phyloP scores from a whole-genome alignment of 30 jellyfish, hydroid and myxozoan genomes.

The Haliclystus octoradiatus region DNA sequence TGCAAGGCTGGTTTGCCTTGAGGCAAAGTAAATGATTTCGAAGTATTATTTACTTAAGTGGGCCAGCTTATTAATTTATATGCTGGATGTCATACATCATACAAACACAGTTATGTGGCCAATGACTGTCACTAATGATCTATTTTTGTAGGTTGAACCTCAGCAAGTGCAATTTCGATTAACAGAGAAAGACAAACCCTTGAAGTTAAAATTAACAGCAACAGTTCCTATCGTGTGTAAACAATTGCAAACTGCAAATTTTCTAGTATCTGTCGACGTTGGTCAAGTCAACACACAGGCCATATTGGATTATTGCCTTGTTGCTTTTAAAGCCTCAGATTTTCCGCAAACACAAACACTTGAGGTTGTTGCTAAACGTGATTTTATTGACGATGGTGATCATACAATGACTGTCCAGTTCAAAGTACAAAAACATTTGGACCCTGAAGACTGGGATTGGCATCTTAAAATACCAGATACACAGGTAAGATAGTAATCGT shows the following conservation, averaged over 20 bases:
- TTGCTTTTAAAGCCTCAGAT: conserved; percentile 51
- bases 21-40: no score
- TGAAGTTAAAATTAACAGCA: conserved; percentile 21
- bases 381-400: conserved; percentile 85
- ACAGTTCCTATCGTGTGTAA: conserved; percentile 83
- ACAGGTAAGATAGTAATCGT: conserved; percentile 36
- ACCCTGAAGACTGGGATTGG: conserved; percentile 84
- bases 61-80: no score
- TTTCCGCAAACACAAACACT: conserved; percentile 42
- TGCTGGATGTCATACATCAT: no score
- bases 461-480: conserved; percentile 60
- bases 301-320: conserved; percentile 44
- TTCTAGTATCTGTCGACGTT: conserved; percentile 51
- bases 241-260: conserved; percentile 8
- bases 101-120: no score
- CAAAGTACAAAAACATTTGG: conserved; percentile 51
- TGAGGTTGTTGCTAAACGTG: conserved; percentile 74
- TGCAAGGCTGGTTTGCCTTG: no score
- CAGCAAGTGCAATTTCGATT: conserved; percentile 8
- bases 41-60: no score
- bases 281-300: conserved; percentile 56
- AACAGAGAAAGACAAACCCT: conserved; percentile 65
- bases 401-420: conserved; percentile 53
- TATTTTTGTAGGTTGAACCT: conserved; percentile 27
- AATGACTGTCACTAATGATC: no score